Percentiles rank a stretch among this genome's conserved stretches.
Evolutionary conservation across 2,797 vertebrate species (phyloP).

Genomic region (Bovichtus variegatus): DNA sequence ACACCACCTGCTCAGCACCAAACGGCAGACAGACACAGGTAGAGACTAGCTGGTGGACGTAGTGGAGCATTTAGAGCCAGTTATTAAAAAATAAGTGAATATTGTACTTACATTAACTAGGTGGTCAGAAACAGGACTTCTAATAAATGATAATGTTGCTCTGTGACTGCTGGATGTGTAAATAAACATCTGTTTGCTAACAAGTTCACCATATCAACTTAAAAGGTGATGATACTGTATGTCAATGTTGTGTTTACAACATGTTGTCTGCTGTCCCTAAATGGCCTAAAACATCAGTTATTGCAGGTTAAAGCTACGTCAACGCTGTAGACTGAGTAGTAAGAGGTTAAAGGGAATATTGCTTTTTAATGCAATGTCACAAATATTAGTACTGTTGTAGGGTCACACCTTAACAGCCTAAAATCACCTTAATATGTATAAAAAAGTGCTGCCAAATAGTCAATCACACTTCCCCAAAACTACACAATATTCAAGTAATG

Average conservation of each 20-base stretch:
- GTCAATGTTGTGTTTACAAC: not conserved
- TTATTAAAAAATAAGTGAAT: too few species aligned
- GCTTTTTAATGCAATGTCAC: not conserved
- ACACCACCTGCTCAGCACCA: not conserved
- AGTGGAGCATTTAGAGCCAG: not conserved
- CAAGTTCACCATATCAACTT: not conserved
- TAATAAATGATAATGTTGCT: not conserved
- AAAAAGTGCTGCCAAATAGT: constrained; percentile 40
- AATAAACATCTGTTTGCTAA: not conserved
- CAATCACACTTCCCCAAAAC: constrained; percentile 8
- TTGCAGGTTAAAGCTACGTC: not conserved
- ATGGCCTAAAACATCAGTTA: not conserved
- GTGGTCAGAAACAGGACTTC: not conserved
- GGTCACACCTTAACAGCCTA: not conserved
- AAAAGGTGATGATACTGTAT: not conserved
- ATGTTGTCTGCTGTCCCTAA: not conserved
- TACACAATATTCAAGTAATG: constrained; percentile 5
- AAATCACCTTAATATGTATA: constrained; percentile 42
- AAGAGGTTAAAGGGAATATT: not conserved
- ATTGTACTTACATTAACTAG: not conserved
- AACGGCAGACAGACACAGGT: not conserved
- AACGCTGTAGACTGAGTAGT: not conserved
- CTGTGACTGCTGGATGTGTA: not conserved
- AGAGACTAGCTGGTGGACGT: not conserved
- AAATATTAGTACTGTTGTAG: not conserved